Conservation (phyloP, 2,888 invertebrate genomes). For the Zygothrica quintamaculata region DNA sequence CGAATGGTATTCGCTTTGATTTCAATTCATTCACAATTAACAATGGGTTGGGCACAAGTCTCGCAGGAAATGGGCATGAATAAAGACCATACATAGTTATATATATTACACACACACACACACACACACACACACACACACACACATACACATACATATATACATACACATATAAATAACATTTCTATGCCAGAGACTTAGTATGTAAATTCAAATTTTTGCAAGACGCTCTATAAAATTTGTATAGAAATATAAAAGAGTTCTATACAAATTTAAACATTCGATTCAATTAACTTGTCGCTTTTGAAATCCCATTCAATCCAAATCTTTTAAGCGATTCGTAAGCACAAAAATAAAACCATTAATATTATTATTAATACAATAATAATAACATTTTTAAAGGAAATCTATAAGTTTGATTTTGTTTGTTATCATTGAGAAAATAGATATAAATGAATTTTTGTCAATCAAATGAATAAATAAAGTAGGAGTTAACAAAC, state of each 20-base stretch:
- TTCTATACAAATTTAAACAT: conserved; percentile 21
- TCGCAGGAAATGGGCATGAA: conserved; percentile 54
- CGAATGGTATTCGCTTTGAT: conserved; percentile 33
- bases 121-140: conserved; percentile 2
- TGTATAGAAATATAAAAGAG: conserved; percentile 5
- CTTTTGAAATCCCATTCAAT: conserved; percentile 20
- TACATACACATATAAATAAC: not conserved
- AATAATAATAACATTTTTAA: too few species aligned
- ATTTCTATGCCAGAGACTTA: not conserved
- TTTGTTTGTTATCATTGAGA: not conserved
- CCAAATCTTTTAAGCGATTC: conserved; percentile 45
- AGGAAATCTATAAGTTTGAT: conserved; percentile 9
- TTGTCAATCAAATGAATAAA: conserved; percentile 1
- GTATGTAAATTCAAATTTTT: conserved; percentile 30
- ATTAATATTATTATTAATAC: conserved; percentile 6
- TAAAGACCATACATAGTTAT: not conserved
- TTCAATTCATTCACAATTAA: conserved; percentile 60
- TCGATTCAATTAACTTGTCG: conserved; percentile 49
- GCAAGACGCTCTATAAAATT: conserved; percentile 7
- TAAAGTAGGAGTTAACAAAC: not conserved
- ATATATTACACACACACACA: too few species aligned
- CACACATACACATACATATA: not conserved
- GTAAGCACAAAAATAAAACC: too few species aligned
- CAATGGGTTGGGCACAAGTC: conserved; percentile 45
- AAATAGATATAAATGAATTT: not conserved